Base-by-base conservation (phyloP, 2,888 invertebrate species). In the Dermolepida albohirtum region DNA sequence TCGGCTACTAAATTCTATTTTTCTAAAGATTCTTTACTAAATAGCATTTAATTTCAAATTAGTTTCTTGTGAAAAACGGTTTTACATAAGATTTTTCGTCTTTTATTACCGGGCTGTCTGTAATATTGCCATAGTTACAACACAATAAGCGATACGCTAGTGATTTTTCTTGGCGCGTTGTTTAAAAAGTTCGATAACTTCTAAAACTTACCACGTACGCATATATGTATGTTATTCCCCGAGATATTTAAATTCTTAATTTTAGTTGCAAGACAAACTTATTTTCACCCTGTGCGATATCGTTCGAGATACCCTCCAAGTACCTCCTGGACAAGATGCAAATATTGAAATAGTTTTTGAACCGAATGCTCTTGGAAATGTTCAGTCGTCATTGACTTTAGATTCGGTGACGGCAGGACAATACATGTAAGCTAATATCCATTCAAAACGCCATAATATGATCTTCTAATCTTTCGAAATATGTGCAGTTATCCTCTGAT, bases 401-500 rank as follows among this genome's bases (percentile, higher is more conserved):
- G 73, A 59, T 54, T 82, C 82, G 2, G n/a, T 73, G 11, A 64
- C 71, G 11, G 75, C 78, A 11, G 82, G 83, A 59, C 74, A 78
- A 64, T 82, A 78, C 68, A 75, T 75, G 82, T 82, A 78, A 78
- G 67, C 16, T 29, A 44, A 41, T 43, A 34, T 14, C 14, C 22
- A 5, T 27, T 4, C 22, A n/a, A 16, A 50, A 50, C 4, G 4
- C 4, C 22, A 22, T 4, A 22, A 22, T 4, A 22, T 2, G 4
- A 22, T 2, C 22, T 6, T 54, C 14, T 40, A 12, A 29, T 7
- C 6, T 11, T 50, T 6, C 22, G 12, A n/a, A 41, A 22, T 43
- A 63, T 50, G 43, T 40, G 7, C 69, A 81, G 81, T 64, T 80
- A 84, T 78, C 85, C 85, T 6, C 72, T 86, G 66, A 79, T 81